These are phyloP conservation scores for Chrysotoxum bicinctum DNA, from an alignment of 2,888 invertebrate species.

Conservation along the genomic window DNA sequence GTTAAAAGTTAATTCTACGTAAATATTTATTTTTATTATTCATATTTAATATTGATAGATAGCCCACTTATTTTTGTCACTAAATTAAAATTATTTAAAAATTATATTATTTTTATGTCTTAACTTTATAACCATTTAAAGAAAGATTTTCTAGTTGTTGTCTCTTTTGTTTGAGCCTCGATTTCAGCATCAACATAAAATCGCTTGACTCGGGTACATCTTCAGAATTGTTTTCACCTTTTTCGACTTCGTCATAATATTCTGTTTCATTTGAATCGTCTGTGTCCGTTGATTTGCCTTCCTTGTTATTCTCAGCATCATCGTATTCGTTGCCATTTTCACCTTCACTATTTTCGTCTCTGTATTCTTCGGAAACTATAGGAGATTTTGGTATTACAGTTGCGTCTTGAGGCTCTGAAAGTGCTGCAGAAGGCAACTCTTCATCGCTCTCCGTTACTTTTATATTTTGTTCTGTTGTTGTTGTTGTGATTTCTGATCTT, in stretches of 20 bases:
- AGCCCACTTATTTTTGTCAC: too few species aligned
- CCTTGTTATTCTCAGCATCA: background rate
- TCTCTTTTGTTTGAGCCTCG: background rate
- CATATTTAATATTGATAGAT: too few species aligned
- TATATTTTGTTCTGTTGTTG: slow-evolving; percentile 33
- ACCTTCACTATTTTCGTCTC: slow-evolving; percentile 1
- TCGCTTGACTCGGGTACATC: background rate
- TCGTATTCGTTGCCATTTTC: slow-evolving; percentile 6
- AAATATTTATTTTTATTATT: too few species aligned
- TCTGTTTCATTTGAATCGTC: background rate
- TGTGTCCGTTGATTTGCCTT: background rate
- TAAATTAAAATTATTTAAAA: too few species aligned
- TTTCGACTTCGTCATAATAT: slow-evolving; percentile 17
- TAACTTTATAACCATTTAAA: background rate
- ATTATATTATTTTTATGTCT: too few species aligned
- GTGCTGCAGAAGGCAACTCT: too few species aligned
- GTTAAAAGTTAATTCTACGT: too few species aligned
- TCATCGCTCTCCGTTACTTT: background rate
- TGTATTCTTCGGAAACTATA: slow-evolving; percentile 20
- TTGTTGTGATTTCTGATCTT: background rate
- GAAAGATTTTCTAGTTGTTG: background rate
- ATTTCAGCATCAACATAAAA: background rate
- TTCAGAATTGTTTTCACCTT: background rate
- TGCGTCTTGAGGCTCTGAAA: slow-evolving; percentile 27
- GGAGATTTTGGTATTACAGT: slow-evolving; percentile 24